Evolutionary conservation across 2,113 vertebrate species (phyloP).

Genomic region (Anguilla japonica): DNA sequence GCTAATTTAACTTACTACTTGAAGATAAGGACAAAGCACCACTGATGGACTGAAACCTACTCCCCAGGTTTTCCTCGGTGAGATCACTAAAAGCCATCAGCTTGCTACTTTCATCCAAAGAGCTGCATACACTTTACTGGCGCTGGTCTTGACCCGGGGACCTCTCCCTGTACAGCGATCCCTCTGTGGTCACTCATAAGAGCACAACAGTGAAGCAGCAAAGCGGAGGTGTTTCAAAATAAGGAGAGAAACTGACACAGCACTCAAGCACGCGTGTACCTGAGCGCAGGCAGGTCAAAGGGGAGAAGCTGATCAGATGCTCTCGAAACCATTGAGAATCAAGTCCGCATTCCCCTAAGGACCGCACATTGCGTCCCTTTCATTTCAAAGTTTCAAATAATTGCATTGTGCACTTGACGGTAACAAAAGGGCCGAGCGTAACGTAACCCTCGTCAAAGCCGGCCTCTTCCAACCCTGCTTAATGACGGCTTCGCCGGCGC

Average conservation of each 20-base stretch:
- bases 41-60: too few relatives aligned
- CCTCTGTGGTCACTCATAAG: neutral
- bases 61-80: neutral
- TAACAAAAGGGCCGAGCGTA: slow-evolving; percentile 62
- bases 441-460: slow-evolving; percentile 48
- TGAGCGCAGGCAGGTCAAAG: neutral
- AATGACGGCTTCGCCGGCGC: slow-evolving; percentile 33
- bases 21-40: neutral
- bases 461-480: slow-evolving; percentile 26
- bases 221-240: neutral
- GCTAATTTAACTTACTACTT: neutral
- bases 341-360: neutral
- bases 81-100: neutral
- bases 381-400: slow-evolving; percentile 68
- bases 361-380: slow-evolving; percentile 51
- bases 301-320: neutral
- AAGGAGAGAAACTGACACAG: neutral
- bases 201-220: neutral
- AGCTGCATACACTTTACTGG: neutral
- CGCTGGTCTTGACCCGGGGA: neutral
- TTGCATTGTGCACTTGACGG: slow-evolving; percentile 72
- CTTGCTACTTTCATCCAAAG: neutral
- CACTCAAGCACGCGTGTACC: neutral
- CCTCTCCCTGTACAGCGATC: neutral
- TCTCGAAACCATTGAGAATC: neutral